These are phyloP conservation scores for Scaptomyza caliginosa DNA, from an alignment of 2,888 invertebrate species.

Conservation along the genomic window DNA sequence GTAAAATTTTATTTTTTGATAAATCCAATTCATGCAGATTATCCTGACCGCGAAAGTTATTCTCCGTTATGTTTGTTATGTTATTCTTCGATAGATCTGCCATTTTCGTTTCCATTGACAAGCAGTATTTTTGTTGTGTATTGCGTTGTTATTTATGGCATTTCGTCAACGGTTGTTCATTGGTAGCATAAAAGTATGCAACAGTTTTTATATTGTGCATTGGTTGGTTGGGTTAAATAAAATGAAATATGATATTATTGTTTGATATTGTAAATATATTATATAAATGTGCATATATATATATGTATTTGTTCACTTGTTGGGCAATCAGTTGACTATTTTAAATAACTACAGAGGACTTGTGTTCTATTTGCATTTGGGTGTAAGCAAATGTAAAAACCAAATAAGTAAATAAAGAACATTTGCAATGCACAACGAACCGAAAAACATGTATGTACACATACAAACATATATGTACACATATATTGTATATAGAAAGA, in stretches of 20 bases:
- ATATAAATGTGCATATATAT: not conserved
- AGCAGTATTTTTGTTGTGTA: slow-evolving; percentile 1
- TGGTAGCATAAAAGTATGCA: slow-evolving; percentile 29
- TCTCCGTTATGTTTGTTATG: slow-evolving; percentile 88
- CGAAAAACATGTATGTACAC: slow-evolving; percentile 1
- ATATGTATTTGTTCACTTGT: not conserved
- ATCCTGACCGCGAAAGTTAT: slow-evolving; percentile 91
- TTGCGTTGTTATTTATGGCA: slow-evolving; percentile 9
- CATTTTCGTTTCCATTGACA: slow-evolving; percentile 15
- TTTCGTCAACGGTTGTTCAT: slow-evolving; percentile 10
- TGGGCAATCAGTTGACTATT: slow-evolving; percentile 16
- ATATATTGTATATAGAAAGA: not conserved
- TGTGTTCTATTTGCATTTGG: slow-evolving; percentile 24
- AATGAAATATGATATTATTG: slow-evolving; percentile 36
- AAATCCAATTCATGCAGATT: slow-evolving; percentile 89
- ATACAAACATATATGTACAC: not conserved
- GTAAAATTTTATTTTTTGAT: slow-evolving; percentile 89
- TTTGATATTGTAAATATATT: slow-evolving; percentile 11
- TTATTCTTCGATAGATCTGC: slow-evolving; percentile 90
- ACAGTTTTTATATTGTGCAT: slow-evolving; percentile 31
- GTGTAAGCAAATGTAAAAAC: slow-evolving; percentile 26
- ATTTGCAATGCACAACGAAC: slow-evolving; percentile 15
- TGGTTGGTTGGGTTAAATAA: slow-evolving; percentile 8
- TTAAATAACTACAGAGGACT: slow-evolving; percentile 35
- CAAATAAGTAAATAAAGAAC: slow-evolving; percentile 14